These are phyloP conservation scores for Pocillopora grandis DNA, from an alignment of 92 coral and sea anemone genomes.

Conservation along the genomic window DNA sequence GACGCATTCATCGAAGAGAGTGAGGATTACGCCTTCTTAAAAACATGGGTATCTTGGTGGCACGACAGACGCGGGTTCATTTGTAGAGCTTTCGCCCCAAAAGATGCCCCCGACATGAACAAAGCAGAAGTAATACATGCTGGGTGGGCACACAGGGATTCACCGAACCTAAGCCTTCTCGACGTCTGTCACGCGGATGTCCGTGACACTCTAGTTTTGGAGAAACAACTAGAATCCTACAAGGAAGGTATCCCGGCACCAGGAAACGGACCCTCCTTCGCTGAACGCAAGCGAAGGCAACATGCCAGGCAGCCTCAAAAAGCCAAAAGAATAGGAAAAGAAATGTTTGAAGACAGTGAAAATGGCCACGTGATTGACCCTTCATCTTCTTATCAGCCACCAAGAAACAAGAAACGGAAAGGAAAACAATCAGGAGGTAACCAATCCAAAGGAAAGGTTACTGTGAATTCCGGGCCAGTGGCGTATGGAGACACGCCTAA, in stretches of 20 bases:
- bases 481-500: no score
- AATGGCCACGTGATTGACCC: slow-evolving; percentile 16
- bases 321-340: slow-evolving; percentile 28
- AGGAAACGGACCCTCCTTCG: slow-evolving; percentile 29
- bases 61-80: no score
- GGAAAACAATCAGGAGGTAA: not conserved
- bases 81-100: no score
- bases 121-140: slow-evolving; percentile 38
- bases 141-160: slow-evolving; percentile 35
- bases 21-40: no score
- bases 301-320: slow-evolving; percentile 8
- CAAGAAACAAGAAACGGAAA: slow-evolving; percentile 12
- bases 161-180: not conserved
- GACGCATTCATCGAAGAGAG: no score
- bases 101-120: slow-evolving; percentile 26
- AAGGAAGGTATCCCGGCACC: slow-evolving; percentile 23
- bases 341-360: slow-evolving; percentile 17
- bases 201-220: slow-evolving; percentile 37
- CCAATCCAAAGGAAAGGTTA: no score
- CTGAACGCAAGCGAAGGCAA: slow-evolving; percentile 12
- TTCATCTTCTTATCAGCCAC: slow-evolving; percentile 20
- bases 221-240: slow-evolving; percentile 25
- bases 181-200: slow-evolving; percentile 33
- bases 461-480: no score
- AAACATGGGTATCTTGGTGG: no score